Evolutionary conservation across 2,888 invertebrate genomes (phyloP).

Genomic region (Aphodius granarius): DNA sequence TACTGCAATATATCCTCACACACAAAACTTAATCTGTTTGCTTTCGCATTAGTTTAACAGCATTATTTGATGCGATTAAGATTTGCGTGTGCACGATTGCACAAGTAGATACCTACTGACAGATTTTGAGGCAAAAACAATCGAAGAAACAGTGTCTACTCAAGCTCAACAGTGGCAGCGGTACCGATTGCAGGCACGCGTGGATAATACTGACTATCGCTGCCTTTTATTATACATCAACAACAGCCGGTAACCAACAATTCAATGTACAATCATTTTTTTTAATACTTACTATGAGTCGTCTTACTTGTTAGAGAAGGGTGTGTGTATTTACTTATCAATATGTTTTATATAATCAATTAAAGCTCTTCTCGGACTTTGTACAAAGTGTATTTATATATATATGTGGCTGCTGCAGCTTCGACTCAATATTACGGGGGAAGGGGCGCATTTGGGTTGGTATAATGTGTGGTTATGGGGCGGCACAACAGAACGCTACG

Average conservation of each 20-base stretch:
- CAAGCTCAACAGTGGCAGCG: conserved; percentile 42
- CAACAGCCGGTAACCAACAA: conserved; percentile 48
- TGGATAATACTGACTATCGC: conserved; percentile 52
- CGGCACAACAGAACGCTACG: background rate
- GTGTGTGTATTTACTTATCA: conserved; percentile 17
- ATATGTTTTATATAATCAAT: conserved; percentile 41
- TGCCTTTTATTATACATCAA: conserved; percentile 43
- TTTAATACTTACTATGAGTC: conserved; percentile 50
- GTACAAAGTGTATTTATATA: conserved; percentile 38
- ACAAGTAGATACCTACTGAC: background rate
- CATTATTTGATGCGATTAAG: background rate
- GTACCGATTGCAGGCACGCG: conserved; percentile 53
- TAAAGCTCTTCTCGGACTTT: conserved; percentile 52
- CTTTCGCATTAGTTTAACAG: no score
- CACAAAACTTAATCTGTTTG: background rate
- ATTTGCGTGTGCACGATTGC: background rate
- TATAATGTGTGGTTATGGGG: background rate
- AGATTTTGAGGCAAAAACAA: background rate
- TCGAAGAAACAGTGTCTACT: background rate
- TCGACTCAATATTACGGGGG: background rate
- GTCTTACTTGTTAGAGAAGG: conserved; percentile 28
- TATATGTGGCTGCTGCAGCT: conserved; percentile 19
- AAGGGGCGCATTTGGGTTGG: background rate
- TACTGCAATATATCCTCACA: background rate
- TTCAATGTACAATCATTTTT: conserved; percentile 47